Evolutionary conservation across 1,140 invertebrate species (phyloP).

Genomic region (Drosophila nikananu): DNA sequence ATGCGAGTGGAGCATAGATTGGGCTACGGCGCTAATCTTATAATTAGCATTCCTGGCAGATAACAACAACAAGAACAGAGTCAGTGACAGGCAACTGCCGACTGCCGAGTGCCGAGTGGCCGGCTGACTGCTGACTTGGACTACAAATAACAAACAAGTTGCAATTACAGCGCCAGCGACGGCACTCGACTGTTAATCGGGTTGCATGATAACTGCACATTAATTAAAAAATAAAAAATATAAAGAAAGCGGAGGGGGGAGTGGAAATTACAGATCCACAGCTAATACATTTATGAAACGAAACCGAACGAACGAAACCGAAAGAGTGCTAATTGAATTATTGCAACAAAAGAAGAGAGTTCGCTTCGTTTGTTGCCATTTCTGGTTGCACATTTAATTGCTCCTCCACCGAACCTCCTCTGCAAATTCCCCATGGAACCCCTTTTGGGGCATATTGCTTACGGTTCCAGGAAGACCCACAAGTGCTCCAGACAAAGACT

Average conservation of each 20-base stretch:
- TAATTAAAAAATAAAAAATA: conserved; percentile 73
- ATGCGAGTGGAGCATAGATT: conserved; percentile 41
- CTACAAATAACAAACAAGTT: conserved; percentile 82
- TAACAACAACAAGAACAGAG: conserved; percentile 72
- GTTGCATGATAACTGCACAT: conserved; percentile 82
- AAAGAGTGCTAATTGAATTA: conserved; percentile 82
- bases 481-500: conserved; percentile 67
- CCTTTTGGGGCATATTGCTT: conserved; percentile 63
- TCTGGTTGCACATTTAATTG: conserved; percentile 70
- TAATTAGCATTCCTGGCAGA: conserved; percentile 83
- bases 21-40: conserved; percentile 75
- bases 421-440: background rate
- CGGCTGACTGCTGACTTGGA: conserved; percentile 52
- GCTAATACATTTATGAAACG: conserved; percentile 83
- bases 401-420: background rate
- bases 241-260: conserved; percentile 33
- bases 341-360: conserved; percentile 63
- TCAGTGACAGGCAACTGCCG: conserved; percentile 40
- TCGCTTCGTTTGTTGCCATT: conserved; percentile 61
- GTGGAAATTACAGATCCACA: conserved; percentile 54
- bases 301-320: conserved; percentile 69
- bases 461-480: conserved; percentile 78
- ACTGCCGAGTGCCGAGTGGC: conserved; percentile 12
- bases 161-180: conserved; percentile 64
- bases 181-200: conserved; percentile 72